These are phyloP conservation scores for Branchipolynoe longqiensis DNA, from an alignment of 2,888 invertebrate genomes.

Conservation along the genomic window DNA sequence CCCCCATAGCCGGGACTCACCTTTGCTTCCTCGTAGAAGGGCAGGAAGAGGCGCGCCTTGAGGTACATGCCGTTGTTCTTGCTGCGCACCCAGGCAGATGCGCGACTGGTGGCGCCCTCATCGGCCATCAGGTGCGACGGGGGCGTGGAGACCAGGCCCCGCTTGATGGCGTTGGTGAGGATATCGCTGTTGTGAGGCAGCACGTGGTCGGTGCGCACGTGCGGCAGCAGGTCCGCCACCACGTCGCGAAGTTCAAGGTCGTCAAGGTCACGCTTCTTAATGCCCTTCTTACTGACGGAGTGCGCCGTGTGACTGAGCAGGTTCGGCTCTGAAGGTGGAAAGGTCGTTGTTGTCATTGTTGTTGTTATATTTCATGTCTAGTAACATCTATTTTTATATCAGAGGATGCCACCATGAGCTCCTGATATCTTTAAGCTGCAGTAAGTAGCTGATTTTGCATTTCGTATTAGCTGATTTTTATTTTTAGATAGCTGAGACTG, in stretches of 20 bases:
- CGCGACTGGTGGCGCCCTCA: constrained; percentile 83
- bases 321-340: constrained; percentile 88
- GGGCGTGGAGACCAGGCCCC: constrained; percentile 90
- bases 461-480: no score
- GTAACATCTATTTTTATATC: no score
- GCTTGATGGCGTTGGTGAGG: constrained; percentile 85
- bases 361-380: no score
- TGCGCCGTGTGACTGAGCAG: constrained; percentile 95
- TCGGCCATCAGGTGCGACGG: constrained; percentile 91
- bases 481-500: no score
- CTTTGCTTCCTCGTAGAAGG: constrained; percentile 96
- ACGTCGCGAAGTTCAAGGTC: constrained; percentile 93
- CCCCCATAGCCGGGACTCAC: no score
- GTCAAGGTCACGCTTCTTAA: constrained; percentile 89
- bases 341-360: neutral
- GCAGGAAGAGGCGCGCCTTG: constrained; percentile 94
- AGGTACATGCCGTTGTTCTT: constrained; percentile 83
- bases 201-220: constrained; percentile 94
- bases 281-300: constrained; percentile 92
- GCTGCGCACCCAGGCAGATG: constrained; percentile 79
- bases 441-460: no score
- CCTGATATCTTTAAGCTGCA: no score
- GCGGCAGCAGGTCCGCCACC: constrained; percentile 90
- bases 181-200: constrained; percentile 87
- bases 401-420: no score